Conservation (phyloP, 2,888 invertebrate genomes). For the Agrotis clavis region DNA sequence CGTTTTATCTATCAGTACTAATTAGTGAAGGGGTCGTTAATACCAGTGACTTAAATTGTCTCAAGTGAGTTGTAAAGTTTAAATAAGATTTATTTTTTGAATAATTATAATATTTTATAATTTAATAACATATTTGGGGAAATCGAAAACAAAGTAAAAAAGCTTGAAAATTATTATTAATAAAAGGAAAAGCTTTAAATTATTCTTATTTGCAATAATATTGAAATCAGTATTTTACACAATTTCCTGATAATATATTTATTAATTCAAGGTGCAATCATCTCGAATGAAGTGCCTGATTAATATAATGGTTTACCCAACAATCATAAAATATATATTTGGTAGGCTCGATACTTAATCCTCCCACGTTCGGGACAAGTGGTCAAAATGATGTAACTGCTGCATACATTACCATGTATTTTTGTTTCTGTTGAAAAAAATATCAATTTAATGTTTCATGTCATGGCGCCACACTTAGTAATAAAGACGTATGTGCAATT, state of each 20-base stretch:
- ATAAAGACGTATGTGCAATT: neutral
- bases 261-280: constrained; percentile 23
- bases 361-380: constrained; percentile 44
- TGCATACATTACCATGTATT: constrained; percentile 5
- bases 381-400: constrained; percentile 34
- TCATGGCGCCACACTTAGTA: neutral
- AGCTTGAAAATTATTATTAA: neutral
- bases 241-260: constrained; percentile 10
- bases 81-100: neutral
- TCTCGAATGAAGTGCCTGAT: neutral
- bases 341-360: constrained; percentile 28
- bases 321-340: constrained; percentile 36
- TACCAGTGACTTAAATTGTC: constrained; percentile 37
- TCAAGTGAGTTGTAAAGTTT: constrained; percentile 22
- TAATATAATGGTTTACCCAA: constrained; percentile 32
- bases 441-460: neutral
- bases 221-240: too few species aligned
- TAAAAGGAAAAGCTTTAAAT: too few species aligned
- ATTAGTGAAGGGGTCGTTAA: constrained; percentile 41
- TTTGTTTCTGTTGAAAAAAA: constrained; percentile 12
- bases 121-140: neutral
- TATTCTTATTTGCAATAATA: too few species aligned
- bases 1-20: constrained; percentile 18
- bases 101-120: neutral
- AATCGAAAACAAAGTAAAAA: neutral